These are phyloP conservation scores for Pandion haliaetus DNA, from an alignment of 2,113 vertebrate genomes.

Conservation along the genomic window DNA sequence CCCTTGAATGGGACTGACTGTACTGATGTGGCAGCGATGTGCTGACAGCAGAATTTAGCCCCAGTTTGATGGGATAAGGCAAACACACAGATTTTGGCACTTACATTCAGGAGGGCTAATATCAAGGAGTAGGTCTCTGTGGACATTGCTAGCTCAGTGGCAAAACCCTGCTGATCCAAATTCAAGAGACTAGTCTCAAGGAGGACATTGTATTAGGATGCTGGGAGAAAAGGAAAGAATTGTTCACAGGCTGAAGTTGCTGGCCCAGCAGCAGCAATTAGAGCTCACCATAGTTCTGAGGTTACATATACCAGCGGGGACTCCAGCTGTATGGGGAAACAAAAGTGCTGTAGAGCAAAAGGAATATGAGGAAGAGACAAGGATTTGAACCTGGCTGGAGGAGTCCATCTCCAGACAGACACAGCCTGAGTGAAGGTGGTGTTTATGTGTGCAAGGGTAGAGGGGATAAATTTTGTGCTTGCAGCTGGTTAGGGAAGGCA, in stretches of 20 bases:
- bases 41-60: not conserved
- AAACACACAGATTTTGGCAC: not conserved
- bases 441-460: not conserved
- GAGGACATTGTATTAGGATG: not conserved
- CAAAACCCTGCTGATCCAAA: not conserved
- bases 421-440: not conserved
- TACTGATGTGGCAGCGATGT: not conserved
- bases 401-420: not conserved
- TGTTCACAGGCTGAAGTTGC: not conserved
- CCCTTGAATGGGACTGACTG: not conserved
- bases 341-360: not conserved
- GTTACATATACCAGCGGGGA: not conserved
- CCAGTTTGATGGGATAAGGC: not conserved
- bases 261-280: not conserved
- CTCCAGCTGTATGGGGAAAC: not conserved
- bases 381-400: not conserved
- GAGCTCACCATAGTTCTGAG: not conserved
- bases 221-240: not conserved
- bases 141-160: not conserved
- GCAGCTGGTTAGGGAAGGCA: not conserved
- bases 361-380: not conserved
- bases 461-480: not conserved
- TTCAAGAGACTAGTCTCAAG: not conserved
- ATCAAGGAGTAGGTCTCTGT: not conserved
- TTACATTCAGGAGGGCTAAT: not conserved